Conservation (phyloP, 2,113 vertebrate genomes). For the Ptychochromis oligacanthus region DNA sequence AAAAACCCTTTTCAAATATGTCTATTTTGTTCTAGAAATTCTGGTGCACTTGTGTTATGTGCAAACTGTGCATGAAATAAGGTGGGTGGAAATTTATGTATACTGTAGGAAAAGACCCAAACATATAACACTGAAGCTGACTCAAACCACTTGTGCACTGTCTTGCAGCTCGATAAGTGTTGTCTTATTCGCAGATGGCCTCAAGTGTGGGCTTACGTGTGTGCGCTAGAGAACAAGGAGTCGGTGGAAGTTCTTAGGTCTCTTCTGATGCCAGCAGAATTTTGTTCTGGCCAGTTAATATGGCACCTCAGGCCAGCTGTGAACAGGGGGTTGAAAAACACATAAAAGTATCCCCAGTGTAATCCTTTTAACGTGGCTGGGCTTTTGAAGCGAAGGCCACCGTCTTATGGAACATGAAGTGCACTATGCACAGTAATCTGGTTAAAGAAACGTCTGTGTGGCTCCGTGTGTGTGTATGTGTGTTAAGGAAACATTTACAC, state of each 20-base stretch:
- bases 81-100: background rate
- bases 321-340: constrained; percentile 56
- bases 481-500: background rate
- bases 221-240: constrained; percentile 3
- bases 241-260: constrained; percentile 2
- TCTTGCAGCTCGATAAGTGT: background rate
- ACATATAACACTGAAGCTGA: background rate
- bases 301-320: constrained; percentile 40
- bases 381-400: constrained; percentile 62
- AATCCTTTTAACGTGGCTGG: constrained; percentile 65
- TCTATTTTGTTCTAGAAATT: background rate
- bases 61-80: background rate
- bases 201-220: background rate
- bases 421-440: constrained; percentile 58
- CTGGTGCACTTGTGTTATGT: background rate
- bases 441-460: constrained; percentile 33
- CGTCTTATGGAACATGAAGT: constrained; percentile 47
- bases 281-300: constrained; percentile 22
- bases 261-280: constrained; percentile 44
- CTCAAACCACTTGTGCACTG: constrained; percentile 3
- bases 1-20: fast-evolving
- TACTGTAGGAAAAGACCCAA: background rate
- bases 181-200: constrained; percentile 2
- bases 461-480: background rate
- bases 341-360: constrained; percentile 54